Evolutionary conservation across 2,888 invertebrate species (phyloP).

Genomic region (Ophonus ardosiacus): DNA sequence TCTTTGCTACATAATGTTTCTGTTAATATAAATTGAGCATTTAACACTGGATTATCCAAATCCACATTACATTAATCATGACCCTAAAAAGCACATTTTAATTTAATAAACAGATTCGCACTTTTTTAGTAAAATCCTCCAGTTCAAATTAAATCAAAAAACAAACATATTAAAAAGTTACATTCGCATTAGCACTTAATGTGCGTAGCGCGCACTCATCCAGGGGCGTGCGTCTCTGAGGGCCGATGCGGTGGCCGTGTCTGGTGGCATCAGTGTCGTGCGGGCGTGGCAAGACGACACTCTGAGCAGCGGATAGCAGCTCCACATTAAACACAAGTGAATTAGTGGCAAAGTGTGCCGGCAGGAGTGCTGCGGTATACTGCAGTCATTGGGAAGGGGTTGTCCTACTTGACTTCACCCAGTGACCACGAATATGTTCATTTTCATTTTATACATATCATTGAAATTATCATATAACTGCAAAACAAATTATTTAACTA

Average conservation of each 20-base stretch:
- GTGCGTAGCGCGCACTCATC: conserved; percentile 19
- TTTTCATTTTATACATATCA: not conserved
- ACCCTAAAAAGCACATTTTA: not conserved
- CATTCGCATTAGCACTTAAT: conserved; percentile 47
- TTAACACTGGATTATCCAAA: not conserved
- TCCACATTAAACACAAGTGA: conserved; percentile 60
- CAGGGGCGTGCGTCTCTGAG: conserved; percentile 23
- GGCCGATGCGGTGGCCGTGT: not conserved
- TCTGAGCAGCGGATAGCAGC: conserved; percentile 6
- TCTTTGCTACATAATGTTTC: too few species aligned
- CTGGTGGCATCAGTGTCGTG: conserved; percentile 23
- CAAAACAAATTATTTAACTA: too few species aligned
- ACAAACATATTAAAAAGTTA: conserved; percentile 44
- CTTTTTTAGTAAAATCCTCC: conserved; percentile 13
- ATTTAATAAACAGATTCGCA: conserved; percentile 19
- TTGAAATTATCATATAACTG: too few species aligned
- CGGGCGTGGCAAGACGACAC: conserved; percentile 26
- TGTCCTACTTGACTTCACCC: conserved; percentile 25
- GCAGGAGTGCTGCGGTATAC: conserved; percentile 52
- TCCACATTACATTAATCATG: conserved; percentile 1
- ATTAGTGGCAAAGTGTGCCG: conserved; percentile 59
- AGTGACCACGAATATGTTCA: conserved; percentile 5
- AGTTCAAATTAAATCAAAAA: conserved; percentile 27
- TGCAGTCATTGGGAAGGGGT: conserved; percentile 12
- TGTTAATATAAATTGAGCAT: not conserved